These are phyloP conservation scores for Trichonephila inaurata DNA, from an alignment of 1,140 invertebrate species.

Conservation along the genomic window DNA sequence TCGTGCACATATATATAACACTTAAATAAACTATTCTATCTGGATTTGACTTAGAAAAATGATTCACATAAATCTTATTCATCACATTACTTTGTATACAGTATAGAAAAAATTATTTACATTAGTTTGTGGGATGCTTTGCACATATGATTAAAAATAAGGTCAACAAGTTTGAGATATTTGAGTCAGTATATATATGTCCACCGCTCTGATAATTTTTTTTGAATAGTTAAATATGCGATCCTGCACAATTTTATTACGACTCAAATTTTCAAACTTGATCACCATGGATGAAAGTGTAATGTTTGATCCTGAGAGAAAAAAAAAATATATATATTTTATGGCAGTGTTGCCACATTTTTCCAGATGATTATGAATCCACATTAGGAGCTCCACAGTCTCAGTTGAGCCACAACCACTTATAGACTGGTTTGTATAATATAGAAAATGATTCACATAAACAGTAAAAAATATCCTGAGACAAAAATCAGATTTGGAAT, in stretches of 20 bases:
- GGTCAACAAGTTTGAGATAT: slow-evolving; percentile 23
- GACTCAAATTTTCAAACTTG: not conserved
- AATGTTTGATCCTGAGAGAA: slow-evolving; percentile 48
- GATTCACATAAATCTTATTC: slow-evolving; percentile 63
- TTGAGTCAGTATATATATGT: not conserved
- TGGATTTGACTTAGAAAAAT: slow-evolving; percentile 74
- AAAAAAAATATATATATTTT: slow-evolving; percentile 16
- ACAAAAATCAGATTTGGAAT: slow-evolving; percentile 49
- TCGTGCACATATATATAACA: slow-evolving; percentile 63
- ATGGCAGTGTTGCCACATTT: slow-evolving; percentile 12
- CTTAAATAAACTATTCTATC: slow-evolving; percentile 70
- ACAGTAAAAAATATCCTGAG: slow-evolving; percentile 53
- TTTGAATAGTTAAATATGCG: not conserved
- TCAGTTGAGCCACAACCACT: slow-evolving; percentile 30
- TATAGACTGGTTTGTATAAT: slow-evolving; percentile 35
- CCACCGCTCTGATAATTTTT: not conserved
- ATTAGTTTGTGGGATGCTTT: slow-evolving; percentile 57
- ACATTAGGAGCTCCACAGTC: slow-evolving; percentile 24
- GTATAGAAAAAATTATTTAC: slow-evolving; percentile 66
- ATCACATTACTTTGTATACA: slow-evolving; percentile 72
- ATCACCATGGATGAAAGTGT: not conserved
- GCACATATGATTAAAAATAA: slow-evolving; percentile 35
- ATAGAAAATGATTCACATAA: slow-evolving; percentile 35
- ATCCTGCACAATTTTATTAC: not conserved
- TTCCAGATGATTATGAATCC: slow-evolving; percentile 31